A percentile compares a stretch with the other conserved stretches of the same genome.
Evolutionary conservation across 1,140 invertebrate species (phyloP).

Genomic region (Battus philenor): DNA sequence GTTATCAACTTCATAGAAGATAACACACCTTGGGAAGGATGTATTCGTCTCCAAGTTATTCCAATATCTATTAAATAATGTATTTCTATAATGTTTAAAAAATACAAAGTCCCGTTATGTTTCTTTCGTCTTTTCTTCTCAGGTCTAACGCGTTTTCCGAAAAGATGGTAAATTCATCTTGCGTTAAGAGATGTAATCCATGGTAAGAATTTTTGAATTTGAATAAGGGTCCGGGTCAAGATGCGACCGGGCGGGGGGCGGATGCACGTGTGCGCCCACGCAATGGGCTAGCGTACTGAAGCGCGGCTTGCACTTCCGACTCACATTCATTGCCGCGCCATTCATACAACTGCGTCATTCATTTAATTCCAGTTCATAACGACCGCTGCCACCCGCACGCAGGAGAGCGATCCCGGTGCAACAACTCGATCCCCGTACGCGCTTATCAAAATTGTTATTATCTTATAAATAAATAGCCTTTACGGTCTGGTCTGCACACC

Average conservation of each 20-base stretch:
- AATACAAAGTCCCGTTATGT: no score
- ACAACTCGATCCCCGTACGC: constrained; percentile 13
- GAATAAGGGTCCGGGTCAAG: constrained; percentile 3
- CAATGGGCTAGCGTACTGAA: constrained; percentile 55
- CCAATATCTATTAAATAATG: no score
- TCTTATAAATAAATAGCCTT: constrained; percentile 46
- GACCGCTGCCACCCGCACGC: constrained; percentile 45
- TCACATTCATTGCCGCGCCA: constrained; percentile 66
- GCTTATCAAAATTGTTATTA: constrained; percentile 41
- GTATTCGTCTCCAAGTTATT: no score
- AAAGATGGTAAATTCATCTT: not conserved
- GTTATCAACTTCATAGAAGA: no score
- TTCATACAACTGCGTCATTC: constrained; percentile 69
- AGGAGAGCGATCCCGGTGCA: constrained; percentile 33
- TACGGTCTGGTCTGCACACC: constrained; percentile 20
- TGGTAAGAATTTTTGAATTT: no score
- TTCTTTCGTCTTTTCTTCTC: no score
- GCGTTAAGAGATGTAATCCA: no score
- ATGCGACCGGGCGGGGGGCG: constrained; percentile 23
- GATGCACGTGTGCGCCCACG: constrained; percentile 49
- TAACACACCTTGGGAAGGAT: no score
- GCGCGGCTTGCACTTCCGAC: constrained; percentile 56
- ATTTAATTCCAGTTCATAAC: constrained; percentile 73
- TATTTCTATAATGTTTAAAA: no score
- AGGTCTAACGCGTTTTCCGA: no score